Evolutionary conservation across 2,888 invertebrate species (phyloP).

Genomic region (Sinelater perroti): DNA sequence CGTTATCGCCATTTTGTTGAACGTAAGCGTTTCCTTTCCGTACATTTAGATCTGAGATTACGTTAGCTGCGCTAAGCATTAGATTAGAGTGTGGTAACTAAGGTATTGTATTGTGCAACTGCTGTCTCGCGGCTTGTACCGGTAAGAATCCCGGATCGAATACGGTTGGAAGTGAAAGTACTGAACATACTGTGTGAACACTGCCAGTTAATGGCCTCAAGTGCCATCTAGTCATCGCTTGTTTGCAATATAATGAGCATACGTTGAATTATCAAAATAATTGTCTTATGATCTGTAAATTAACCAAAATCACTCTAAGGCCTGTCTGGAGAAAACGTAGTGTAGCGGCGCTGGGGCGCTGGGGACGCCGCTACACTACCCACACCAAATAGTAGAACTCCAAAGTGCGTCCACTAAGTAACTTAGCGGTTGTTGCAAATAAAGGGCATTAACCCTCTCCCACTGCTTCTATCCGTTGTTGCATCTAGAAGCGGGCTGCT

Average conservation of each 20-base stretch:
- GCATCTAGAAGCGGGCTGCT: constrained; percentile 30
- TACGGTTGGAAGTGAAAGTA: constrained; percentile 11
- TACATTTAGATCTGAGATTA: constrained; percentile 26
- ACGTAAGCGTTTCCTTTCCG: too few species aligned
- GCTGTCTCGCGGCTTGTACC: constrained; percentile 7
- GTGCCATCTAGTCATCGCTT: constrained; percentile 46
- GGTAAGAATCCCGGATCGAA: constrained; percentile 4
- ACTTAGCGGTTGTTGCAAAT: neutral
- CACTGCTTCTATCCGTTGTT: constrained; percentile 28
- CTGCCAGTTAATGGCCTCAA: constrained; percentile 45
- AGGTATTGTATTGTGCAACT: constrained; percentile 1
- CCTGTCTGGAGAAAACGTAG: neutral
- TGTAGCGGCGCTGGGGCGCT: constrained; percentile 7
- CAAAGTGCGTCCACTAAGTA: constrained; percentile 18
- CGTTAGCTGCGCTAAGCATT: constrained; percentile 33
- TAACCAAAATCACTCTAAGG: constrained; percentile 23
- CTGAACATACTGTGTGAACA: constrained; percentile 38
- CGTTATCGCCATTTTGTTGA: too few species aligned
- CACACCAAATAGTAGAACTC: constrained; percentile 17
- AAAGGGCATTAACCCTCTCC: constrained; percentile 6
- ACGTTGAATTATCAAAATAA: constrained; percentile 17
- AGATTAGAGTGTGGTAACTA: constrained; percentile 29
- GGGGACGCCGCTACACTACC: constrained; percentile 10
- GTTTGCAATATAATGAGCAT: constrained; percentile 39
- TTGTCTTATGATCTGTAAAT: constrained; percentile 23